Evolutionary conservation across 2,888 invertebrate species (phyloP).

Genomic region (Gryllus longicercus): DNA sequence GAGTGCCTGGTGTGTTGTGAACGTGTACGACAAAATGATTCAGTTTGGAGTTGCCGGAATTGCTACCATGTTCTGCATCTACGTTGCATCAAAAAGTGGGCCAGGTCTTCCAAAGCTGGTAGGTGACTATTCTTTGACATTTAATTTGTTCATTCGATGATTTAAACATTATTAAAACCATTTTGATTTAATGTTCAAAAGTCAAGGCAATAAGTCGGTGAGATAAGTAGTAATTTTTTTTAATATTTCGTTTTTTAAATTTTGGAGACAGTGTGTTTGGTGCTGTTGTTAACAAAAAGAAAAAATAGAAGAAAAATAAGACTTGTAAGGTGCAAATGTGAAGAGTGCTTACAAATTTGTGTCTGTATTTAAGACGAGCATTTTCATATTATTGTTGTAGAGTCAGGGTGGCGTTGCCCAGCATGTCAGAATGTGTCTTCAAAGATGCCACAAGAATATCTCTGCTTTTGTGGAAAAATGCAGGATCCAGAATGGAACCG

Average conservation of each 20-base stretch:
- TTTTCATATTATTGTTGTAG: slow-evolving; percentile 43
- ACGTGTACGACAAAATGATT: slow-evolving; percentile 70
- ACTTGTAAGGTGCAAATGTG: not conserved
- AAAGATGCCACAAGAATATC: slow-evolving; percentile 73
- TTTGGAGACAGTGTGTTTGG: not conserved
- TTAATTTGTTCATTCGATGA: no score
- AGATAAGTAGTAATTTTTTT: no score
- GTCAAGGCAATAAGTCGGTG: no score
- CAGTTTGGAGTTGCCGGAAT: slow-evolving; percentile 86
- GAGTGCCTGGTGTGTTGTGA: slow-evolving; percentile 97
- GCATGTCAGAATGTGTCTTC: slow-evolving; percentile 84
- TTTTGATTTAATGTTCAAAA: no score
- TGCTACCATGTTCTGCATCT: slow-evolving; percentile 93
- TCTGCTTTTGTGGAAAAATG: slow-evolving; percentile 85
- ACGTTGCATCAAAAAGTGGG: slow-evolving; percentile 88
- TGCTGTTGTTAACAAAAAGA: not conserved
- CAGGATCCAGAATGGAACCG: slow-evolving; percentile 72
- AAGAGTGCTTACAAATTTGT: not conserved
- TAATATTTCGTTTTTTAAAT: no score
- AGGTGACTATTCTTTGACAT: slow-evolving; percentile 35
- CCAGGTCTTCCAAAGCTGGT: slow-evolving; percentile 71
- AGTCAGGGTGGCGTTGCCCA: slow-evolving; percentile 91
- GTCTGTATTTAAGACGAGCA: not conserved
- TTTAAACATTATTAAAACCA: no score
- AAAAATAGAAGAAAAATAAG: not conserved